These are phyloP conservation scores for Notodromas monacha DNA, from an alignment of 2,888 invertebrate species.

Conservation along the genomic window DNA sequence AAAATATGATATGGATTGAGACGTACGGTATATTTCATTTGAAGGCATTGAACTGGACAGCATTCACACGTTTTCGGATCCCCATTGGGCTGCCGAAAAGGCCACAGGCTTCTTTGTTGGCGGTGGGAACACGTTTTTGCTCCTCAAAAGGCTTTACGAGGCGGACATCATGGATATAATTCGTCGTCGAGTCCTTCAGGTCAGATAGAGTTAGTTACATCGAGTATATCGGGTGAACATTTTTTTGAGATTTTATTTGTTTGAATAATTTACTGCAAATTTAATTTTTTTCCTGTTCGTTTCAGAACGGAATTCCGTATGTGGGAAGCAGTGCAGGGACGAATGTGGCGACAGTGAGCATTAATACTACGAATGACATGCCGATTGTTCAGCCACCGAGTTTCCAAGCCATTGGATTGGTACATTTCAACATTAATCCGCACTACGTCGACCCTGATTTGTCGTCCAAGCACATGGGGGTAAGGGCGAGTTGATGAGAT, in stretches of 20 bases:
- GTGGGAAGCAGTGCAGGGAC: conserved; percentile 50
- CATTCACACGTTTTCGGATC: background rate
- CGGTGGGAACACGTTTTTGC: conserved; percentile 44
- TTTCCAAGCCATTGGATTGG: conserved; percentile 32
- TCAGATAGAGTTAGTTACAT: conserved; percentile 10
- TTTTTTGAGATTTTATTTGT: too few species aligned
- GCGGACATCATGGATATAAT: conserved; percentile 28
- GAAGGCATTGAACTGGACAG: background rate
- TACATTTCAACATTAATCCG: conserved; percentile 54
- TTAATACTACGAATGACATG: conserved; percentile 61
- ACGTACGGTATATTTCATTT: background rate
- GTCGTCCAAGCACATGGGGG: conserved; percentile 31
- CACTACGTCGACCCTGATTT: conserved; percentile 35
- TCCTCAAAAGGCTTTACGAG: conserved; percentile 34
- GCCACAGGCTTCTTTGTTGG: conserved; percentile 40
- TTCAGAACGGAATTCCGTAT: conserved; percentile 27
- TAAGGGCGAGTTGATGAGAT: too few species aligned
- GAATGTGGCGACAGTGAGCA: conserved; percentile 42
- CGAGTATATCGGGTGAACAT: too few species aligned
- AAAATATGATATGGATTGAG: background rate
- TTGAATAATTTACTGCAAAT: too few species aligned
- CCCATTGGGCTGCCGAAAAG: conserved; percentile 20
- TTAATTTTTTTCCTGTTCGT: too few species aligned
- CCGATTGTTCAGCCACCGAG: conserved; percentile 42
- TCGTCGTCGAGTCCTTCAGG: conserved; percentile 24